These are phyloP conservation scores for Timema podura DNA, from an alignment of 2,888 invertebrate species.

Conservation along the genomic window DNA sequence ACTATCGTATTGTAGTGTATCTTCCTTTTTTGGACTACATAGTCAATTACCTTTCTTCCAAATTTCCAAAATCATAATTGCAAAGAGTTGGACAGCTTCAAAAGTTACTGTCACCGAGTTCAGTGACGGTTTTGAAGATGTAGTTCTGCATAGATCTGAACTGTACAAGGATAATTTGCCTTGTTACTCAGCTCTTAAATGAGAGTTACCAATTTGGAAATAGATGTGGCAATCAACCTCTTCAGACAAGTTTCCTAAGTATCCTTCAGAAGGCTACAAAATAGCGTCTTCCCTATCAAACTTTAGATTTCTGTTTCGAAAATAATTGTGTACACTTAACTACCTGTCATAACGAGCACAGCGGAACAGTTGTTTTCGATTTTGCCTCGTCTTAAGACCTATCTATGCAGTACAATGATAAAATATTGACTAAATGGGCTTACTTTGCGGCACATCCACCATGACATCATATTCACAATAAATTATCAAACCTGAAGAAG, in stretches of 20 bases:
- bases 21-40: too few species aligned
- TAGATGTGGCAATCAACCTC: not conserved
- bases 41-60: too few species aligned
- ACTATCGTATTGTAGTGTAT: too few species aligned
- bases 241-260: not conserved
- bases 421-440: not conserved
- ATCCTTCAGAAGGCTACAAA: not conserved
- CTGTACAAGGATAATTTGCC: not conserved
- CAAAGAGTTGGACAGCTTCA: not conserved
- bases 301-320: not conserved
- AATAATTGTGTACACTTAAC: not conserved
- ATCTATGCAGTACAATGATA: not conserved
- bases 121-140: not conserved
- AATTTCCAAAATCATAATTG: too few species aligned
- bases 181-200: not conserved
- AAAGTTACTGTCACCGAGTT: not conserved
- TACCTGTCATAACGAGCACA: conserved; percentile 1
- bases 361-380: not conserved
- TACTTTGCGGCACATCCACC: not conserved
- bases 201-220: not conserved
- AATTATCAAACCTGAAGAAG: not conserved
- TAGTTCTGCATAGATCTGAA: not conserved
- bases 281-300: not conserved
- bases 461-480: not conserved
- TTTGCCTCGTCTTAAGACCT: not conserved